A percentile compares a stretch with the other conserved stretches of the same genome.
Conservation (phyloP, 2,113 vertebrate species). For the Symphodus melops region DNA sequence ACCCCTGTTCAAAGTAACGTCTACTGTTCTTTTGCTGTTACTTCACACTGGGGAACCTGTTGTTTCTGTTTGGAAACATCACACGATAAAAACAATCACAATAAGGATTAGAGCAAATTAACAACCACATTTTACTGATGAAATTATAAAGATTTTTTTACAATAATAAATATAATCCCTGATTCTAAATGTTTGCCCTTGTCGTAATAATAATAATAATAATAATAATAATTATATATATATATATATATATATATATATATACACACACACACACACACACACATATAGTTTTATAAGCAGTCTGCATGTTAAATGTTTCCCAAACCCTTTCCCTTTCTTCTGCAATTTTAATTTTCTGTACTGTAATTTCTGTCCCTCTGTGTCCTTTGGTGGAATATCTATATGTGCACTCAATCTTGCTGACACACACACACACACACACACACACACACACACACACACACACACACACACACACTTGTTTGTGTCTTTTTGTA, state of each 20-base stretch:
- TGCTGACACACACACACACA: conserved; percentile 5
- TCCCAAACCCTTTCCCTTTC: conserved; percentile 5
- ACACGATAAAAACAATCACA: conserved; percentile 33
- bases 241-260: too few species aligned
- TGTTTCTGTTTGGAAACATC: conserved; percentile 23
- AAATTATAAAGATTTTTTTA: too few species aligned
- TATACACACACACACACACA: too few species aligned
- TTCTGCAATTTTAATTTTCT: conserved; percentile 27
- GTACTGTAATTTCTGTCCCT: conserved; percentile 9
- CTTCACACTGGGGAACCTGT: conserved; percentile 5
- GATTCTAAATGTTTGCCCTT: neutral
- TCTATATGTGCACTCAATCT: conserved; percentile 15
- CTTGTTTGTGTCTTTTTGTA: conserved; percentile 43
- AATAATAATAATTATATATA: too few species aligned
- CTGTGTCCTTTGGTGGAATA: conserved; percentile 17
- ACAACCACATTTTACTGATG: neutral
- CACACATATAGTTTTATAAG: too few species aligned
- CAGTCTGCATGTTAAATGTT: conserved; percentile 27
- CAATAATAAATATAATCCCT: neutral
- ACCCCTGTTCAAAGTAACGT: neutral
- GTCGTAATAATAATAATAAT: too few species aligned
- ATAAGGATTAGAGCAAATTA: conserved; percentile 14
- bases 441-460: conserved; percentile 4
- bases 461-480: conserved; percentile 15
- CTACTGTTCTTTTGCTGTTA: neutral